Evolutionary conservation across 2,888 invertebrate genomes (phyloP).

Genomic region (Eueremaeus valkanovi): DNA sequence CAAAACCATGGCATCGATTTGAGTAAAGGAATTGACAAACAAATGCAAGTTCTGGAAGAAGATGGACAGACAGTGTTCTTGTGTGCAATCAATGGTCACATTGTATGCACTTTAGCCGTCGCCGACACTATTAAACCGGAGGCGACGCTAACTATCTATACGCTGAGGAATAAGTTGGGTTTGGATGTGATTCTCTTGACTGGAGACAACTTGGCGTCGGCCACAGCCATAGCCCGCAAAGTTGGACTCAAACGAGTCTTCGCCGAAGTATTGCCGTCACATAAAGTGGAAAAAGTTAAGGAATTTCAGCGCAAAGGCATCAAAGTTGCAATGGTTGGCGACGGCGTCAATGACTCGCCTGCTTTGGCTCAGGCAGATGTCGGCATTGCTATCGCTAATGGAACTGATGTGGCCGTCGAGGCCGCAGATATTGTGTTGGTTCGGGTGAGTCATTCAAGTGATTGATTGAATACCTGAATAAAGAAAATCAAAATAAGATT

Average conservation of each 20-base stretch:
- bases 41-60: constrained; percentile 76
- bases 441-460: constrained; percentile 62
- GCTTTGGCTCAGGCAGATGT: constrained; percentile 97
- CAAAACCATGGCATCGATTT: constrained; percentile 75
- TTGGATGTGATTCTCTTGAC: constrained; percentile 89
- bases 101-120: constrained; percentile 83
- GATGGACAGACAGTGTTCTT: constrained; percentile 86
- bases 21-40: constrained; percentile 66
- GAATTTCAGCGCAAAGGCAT: constrained; percentile 68
- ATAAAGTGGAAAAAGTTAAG: constrained; percentile 81
- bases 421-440: constrained; percentile 98
- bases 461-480: neutral
- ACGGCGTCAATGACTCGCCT: constrained; percentile 97
- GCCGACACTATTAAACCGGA: constrained; percentile 95
- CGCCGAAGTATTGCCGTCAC: constrained; percentile 96
- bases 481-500: neutral
- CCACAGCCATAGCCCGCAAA: constrained; percentile 85
- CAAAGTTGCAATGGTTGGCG: constrained; percentile 96
- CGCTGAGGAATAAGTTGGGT: constrained; percentile 74
- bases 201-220: constrained; percentile 94
- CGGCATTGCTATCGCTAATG: constrained; percentile 95
- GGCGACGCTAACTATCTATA: constrained; percentile 86
- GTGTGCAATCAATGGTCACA: constrained; percentile 75
- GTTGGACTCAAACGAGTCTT: constrained; percentile 92
- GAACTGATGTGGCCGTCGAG: constrained; percentile 98